A percentile compares a stretch with the other conserved stretches of the same genome.
Evolutionary conservation across 2,888 invertebrate genomes (phyloP).

Genomic region (Heliconius cydno): DNA sequence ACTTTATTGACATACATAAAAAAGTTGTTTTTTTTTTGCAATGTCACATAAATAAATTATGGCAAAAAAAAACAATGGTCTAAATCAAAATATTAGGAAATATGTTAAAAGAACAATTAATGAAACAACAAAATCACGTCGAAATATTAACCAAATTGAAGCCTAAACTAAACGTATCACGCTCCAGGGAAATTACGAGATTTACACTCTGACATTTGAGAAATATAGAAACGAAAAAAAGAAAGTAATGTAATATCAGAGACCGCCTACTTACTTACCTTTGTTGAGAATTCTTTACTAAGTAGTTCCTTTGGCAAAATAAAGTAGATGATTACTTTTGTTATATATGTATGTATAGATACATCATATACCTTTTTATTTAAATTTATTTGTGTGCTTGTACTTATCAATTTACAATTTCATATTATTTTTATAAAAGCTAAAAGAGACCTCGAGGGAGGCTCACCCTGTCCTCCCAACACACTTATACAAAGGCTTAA

Average conservation of each 20-base stretch:
- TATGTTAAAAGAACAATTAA: background rate
- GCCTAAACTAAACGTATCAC: slow-evolving; percentile 29
- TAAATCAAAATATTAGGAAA: background rate
- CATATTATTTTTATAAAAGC: too few relatives aligned
- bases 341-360: background rate
- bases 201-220: slow-evolving; percentile 27
- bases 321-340: background rate
- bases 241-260: slow-evolving; percentile 7
- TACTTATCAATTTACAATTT: too few relatives aligned
- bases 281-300: background rate
- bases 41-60: background rate
- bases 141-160: slow-evolving; percentile 14
- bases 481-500: too few relatives aligned
- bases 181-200: slow-evolving; percentile 34
- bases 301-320: background rate
- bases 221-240: slow-evolving; percentile 18
- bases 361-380: background rate
- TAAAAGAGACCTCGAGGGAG: too few relatives aligned
- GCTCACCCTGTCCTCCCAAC: too few relatives aligned
- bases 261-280: background rate
- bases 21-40: background rate
- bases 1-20: background rate
- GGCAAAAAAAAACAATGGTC: background rate
- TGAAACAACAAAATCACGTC: slow-evolving; percentile 1
- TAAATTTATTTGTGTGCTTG: too few relatives aligned